These are phyloP conservation scores for Epizoanthus ramosus DNA, from an alignment of 92 coral and sea anemone species.

Conservation along the genomic window DNA sequence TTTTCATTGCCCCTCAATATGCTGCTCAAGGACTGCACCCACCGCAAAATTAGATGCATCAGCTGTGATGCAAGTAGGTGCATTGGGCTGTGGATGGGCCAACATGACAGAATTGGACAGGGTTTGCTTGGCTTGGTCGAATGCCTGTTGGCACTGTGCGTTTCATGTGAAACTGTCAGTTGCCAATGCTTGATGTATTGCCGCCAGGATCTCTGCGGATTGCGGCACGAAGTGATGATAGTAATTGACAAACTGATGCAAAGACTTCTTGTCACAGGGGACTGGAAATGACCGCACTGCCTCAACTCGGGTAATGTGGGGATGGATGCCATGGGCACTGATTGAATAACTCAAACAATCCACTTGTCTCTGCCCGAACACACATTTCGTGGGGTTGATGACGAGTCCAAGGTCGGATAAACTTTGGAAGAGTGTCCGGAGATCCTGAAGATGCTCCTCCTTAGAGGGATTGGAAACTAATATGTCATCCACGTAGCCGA, in stretches of 20 bases:
- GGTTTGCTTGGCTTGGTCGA: slow-evolving; percentile 45
- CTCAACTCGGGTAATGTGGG: slow-evolving; percentile 33
- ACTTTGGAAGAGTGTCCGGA: slow-evolving; percentile 48
- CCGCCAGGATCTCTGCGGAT: slow-evolving; percentile 38
- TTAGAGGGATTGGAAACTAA: slow-evolving; percentile 31
- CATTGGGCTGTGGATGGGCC: slow-evolving; percentile 39
- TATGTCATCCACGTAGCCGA: slow-evolving; percentile 45
- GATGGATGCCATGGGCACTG: too few relatives aligned
- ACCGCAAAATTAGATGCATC: slow-evolving; percentile 43
- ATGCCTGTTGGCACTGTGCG: slow-evolving; percentile 31
- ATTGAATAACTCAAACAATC: slow-evolving; percentile 52
- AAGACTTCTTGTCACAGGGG: slow-evolving; percentile 48
- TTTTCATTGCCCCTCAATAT: too few relatives aligned
- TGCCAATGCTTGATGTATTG: slow-evolving; percentile 36
- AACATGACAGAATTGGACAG: slow-evolving; percentile 44
- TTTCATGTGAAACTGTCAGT: slow-evolving; percentile 29
- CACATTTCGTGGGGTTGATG: slow-evolving; percentile 58
- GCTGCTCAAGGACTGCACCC: slow-evolving; percentile 39
- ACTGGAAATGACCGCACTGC: slow-evolving; percentile 41
- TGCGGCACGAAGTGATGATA: slow-evolving; percentile 52
- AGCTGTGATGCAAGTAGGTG: slow-evolving; percentile 39
- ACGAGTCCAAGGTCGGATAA: slow-evolving; percentile 51
- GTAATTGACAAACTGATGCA: slow-evolving; percentile 42
- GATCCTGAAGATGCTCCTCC: slow-evolving; percentile 41
- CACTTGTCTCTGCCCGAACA: slow-evolving; percentile 52